Evolutionary conservation across 1,140 invertebrate species (phyloP).

Genomic region (Neelides sp.): DNA sequence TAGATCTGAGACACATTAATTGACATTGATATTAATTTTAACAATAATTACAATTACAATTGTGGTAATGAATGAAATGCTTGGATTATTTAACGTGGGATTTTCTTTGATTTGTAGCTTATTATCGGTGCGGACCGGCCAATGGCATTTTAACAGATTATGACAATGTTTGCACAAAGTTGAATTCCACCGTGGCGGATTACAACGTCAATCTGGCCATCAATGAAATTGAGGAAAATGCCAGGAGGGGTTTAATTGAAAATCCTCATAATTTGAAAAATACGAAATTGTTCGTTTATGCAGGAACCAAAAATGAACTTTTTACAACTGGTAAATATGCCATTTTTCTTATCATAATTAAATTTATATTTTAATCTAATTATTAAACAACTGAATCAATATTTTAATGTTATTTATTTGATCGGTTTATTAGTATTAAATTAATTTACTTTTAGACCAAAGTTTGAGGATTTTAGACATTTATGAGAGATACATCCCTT

Average conservation of each 20-base stretch:
- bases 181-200: neutral
- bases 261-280: conserved; percentile 20
- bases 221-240: conserved; percentile 21
- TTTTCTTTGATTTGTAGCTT: conserved; percentile 12
- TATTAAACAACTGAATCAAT: neutral
- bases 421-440: neutral
- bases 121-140: conserved; percentile 26
- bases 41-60: too few relatives aligned
- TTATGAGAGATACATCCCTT: conserved; percentile 24
- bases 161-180: conserved; percentile 20
- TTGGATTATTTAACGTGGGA: neutral
- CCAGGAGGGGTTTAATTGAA: conserved; percentile 18
- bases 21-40: too few relatives aligned
- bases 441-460: conserved; percentile 11
- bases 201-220: conserved; percentile 17
- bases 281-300: conserved; percentile 24
- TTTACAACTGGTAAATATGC: conserved; percentile 20
- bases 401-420: conserved; percentile 1
- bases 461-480: conserved; percentile 24
- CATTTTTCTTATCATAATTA: neutral
- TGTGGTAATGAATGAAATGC: too few relatives aligned
- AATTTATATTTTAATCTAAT: neutral
- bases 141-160: conserved; percentile 18
- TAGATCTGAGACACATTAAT: too few relatives aligned
- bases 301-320: conserved; percentile 16